Evolutionary conservation across 2,888 invertebrate genomes (phyloP), one percentile per base, ranked within the genome.

Genomic region (Lithophane socia): DNA sequence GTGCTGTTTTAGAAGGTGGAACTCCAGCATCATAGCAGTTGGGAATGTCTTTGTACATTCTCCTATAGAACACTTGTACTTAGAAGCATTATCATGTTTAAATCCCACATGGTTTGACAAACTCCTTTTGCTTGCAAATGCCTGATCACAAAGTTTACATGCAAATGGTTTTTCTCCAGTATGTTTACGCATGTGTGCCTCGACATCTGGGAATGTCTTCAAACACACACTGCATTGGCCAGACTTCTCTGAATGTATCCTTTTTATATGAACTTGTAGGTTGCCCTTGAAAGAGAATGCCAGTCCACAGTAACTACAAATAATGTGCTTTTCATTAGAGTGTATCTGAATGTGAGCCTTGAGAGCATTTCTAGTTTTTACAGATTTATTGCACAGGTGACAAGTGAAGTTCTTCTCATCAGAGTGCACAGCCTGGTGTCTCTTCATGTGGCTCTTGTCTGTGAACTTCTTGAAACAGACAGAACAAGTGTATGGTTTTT

Each of bases 261-360:
- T 94, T 79, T 94, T 94, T 56, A 97, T 96, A 77, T 97, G 97
- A 0, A 94, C 95, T 84, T 95, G 97, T 16, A 97, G 90, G 78
- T 97, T 97, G 4, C 97, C 97, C 72, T 97, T 97, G 84, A 97
- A 94, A 16, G 97, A 95, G 83, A 97, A 97, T 37, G 97, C 94
- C 90, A 92, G 91, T 0, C 96, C 96, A 75, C 97, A 97, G 75
- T 93, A 93, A 73, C 90, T 95, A 85, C 97, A 97, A 29, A 96
- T 90, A 77, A 94, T 94, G n/a, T 92, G 92, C 68, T 95, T 96
- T 24, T 94, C 94, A 85, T 95, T 95, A 3, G 92, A 91, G 85
- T 97, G 97, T 16, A 93, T 83, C 1, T 83, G 88, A 90, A 97
- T 94, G 82, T 97, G 97, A 0, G 95, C 95, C 75, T 94, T 96